Base-by-base conservation (phyloP, 2,888 invertebrate species). In the Bruchidius siliquastri region DNA sequence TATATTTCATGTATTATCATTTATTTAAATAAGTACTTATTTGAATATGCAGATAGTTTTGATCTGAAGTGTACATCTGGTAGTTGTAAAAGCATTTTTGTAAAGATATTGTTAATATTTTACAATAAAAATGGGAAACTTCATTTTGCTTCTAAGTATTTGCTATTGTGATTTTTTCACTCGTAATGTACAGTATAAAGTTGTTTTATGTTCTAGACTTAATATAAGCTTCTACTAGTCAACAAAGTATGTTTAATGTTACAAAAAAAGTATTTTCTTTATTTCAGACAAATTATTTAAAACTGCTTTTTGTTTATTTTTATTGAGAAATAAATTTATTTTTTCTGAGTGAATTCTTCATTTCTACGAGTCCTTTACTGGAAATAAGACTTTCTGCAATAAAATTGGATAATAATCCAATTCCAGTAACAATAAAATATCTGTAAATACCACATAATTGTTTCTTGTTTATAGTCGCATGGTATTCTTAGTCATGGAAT, bases 251-350 rank as follows among this genome's bases (percentile, higher is more conserved):
- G 84, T 84, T 83, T 83, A 83, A 84, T 84, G 83, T 85, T 84
- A 83, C 72, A 74, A 75, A 74, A n/a, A 77, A 82, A 81, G 81
- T 79, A 79, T 84, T 84, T 67, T 83, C 82, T 84, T 84, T 84
- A 84, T 84, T 82, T 67, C 83, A 81, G 77, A 81, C 30, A 49
- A 83, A 83, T 83, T 83, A 81, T 81, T 82, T 79, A 81, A 78
- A 82, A 79, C 81, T 83, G 83, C 84, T 82, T 84, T 84, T 82
- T 80, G 83, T 83, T 85, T 49, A 49, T 13, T 85, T 84, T 85
- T 84, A 83, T 82, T 82, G 81, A 82, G 82, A 82, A 85, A 84
- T 84, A 85, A 84, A 85, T 85, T 85, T 85, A 85, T 85, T 85
- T 85, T 85, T 85, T 84, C 84, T 83, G 81, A 80, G 80, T 8